Base-by-base conservation (phyloP, 2,113 vertebrate species). In the Erythrocercus mccallii region DNA sequence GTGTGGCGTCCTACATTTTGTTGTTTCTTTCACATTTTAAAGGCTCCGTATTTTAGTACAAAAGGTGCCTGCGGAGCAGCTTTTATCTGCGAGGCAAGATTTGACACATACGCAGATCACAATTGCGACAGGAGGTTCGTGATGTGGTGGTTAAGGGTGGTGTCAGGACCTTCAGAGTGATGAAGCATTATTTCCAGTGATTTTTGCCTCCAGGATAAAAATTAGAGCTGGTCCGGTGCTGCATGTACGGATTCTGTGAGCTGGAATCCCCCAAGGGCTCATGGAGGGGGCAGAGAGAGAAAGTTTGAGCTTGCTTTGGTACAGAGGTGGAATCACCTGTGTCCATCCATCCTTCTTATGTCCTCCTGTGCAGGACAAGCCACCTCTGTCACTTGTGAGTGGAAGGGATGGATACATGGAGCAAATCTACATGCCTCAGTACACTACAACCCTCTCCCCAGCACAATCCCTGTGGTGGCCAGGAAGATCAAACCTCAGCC, bases 1-100 rank as follows among this genome's bases (percentile, higher is more conserved):
- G 73, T 92, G 31, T 35, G 88, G 92, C 82, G 83, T 85, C 96
- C 96, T 97, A 95, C 95, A 96, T 96, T 96, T 96, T 94, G 80
- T 95, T 96, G 95, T 90, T 94, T 96, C 95, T 94, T 95, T 92
- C 65, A 77, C 90, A 54, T 96, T 97, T 96, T 94, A 96, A 97
- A 93, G 91, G 93, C 92, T 86, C 80, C 61, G 25, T 72, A 70
- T 92, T 87, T 86, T 11, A 83, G 92, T 88, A 92, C 78, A 93
- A 93, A 91, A 79, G 95, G 92, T 93, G 92, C 95, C 91, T 77
- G 90, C 9, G 68, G 96, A 91, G 92, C 94, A 81, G 83, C 86
- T 92, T 96, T 95, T 87, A 93, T 92, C 93, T 80, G 60, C 31
- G 35, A 92, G 66, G 96, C 79, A 72, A 37, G 88, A 81, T 90